phyloP scores from a whole-genome alignment of 1,140 invertebrate genomes.

The Drosophila subpulchrella region DNA sequence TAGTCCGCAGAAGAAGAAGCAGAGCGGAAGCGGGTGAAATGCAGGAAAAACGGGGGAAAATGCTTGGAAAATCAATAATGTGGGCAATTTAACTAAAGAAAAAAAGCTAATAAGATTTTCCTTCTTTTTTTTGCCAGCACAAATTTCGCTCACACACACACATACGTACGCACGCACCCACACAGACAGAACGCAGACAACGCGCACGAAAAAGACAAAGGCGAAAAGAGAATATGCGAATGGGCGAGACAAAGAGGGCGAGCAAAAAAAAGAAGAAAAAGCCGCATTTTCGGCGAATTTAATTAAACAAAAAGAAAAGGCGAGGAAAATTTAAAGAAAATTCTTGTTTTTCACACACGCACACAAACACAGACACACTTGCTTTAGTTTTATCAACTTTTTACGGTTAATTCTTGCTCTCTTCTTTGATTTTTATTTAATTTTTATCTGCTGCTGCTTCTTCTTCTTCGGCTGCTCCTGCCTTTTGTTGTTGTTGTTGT shows the following conservation, averaged over 20 bases:
- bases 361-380: neutral
- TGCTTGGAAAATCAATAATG: constrained; percentile 50
- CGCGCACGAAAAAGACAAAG: constrained; percentile 53
- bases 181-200: constrained; percentile 25
- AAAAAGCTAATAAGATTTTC: constrained; percentile 40
- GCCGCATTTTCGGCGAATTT: constrained; percentile 17
- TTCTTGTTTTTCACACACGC: constrained; percentile 15
- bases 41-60: neutral
- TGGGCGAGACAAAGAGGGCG: constrained; percentile 43
- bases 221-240: constrained; percentile 30
- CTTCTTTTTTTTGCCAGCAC: constrained; percentile 19
- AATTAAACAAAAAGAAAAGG: constrained; percentile 6
- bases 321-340: constrained; percentile 1
- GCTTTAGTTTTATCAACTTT: neutral
- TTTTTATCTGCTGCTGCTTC: constrained; percentile 18
- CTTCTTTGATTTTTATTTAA: constrained; percentile 17
- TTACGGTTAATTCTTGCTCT: neutral
- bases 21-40: neutral
- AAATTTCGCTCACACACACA: constrained; percentile 10
- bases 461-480: constrained; percentile 18
- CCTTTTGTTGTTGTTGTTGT: constrained; percentile 25
- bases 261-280: constrained; percentile 34
- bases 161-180: constrained; percentile 21
- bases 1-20: constrained; percentile 27
- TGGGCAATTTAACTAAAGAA: constrained; percentile 26